Evolutionary conservation across 2,113 vertebrate genomes (phyloP).

Genomic region (Psephotus haematonotus): DNA sequence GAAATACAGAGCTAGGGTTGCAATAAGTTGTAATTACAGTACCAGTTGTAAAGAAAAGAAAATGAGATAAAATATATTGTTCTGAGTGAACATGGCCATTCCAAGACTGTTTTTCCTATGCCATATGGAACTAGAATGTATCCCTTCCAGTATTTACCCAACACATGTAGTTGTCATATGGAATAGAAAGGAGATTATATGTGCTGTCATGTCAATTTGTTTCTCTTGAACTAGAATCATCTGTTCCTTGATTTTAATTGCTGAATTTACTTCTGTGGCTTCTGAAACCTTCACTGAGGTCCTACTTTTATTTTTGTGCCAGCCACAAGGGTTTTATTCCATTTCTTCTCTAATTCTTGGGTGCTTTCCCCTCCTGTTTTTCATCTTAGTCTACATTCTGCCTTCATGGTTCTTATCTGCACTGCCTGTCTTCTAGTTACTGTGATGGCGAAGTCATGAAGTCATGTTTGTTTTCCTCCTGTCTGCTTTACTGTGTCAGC

Average conservation of each 20-base stretch:
- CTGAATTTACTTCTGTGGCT: background rate
- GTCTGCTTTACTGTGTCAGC: background rate
- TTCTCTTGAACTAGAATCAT: background rate
- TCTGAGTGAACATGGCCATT: background rate
- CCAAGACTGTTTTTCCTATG: background rate
- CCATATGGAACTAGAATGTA: background rate
- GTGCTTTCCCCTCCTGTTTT: background rate
- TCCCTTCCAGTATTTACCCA: background rate
- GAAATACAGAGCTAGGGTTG: background rate
- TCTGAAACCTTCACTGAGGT: background rate
- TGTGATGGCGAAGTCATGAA: background rate
- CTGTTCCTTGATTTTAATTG: background rate
- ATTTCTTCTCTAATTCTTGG: background rate
- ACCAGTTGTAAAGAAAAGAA: background rate
- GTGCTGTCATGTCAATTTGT: background rate
- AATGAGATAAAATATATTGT: background rate
- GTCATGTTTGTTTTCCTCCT: background rate
- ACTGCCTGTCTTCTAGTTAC: background rate
- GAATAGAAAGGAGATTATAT: background rate
- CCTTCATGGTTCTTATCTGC: background rate
- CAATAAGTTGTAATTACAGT: background rate
- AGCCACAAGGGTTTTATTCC: background rate
- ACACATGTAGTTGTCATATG: background rate
- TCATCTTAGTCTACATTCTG: background rate
- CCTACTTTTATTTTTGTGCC: background rate